phyloP scores from a whole-genome alignment of 2,113 vertebrate genomes.

The Perognathus longimembris region DNA sequence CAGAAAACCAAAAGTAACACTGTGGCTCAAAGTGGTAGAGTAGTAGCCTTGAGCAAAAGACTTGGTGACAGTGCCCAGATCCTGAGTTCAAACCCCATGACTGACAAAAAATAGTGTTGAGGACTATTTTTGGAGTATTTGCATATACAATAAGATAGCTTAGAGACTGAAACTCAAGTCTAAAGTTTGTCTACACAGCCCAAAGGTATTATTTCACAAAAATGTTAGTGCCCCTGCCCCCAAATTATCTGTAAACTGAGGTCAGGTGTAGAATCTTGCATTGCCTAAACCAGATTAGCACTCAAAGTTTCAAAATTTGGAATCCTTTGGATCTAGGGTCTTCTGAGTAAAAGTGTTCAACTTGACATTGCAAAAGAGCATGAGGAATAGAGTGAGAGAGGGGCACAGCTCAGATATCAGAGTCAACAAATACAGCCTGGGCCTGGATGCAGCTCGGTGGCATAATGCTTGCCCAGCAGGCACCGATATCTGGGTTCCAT shows the following conservation, averaged over 20 bases:
- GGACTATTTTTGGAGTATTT: neutral
- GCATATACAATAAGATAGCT: neutral
- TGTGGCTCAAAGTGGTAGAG: no score
- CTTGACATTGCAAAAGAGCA: neutral
- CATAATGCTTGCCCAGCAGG: neutral
- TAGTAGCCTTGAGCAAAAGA: no score
- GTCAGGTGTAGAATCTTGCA: neutral
- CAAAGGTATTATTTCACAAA: neutral
- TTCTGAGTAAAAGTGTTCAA: neutral
- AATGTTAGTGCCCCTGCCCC: neutral
- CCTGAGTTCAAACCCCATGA: no score
- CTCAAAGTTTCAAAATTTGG: neutral
- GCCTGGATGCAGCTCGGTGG: neutral
- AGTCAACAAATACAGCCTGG: neutral
- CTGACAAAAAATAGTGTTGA: no score
- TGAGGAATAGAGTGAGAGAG: no score
- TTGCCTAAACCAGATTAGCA: neutral
- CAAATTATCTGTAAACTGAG: neutral
- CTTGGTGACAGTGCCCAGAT: no score
- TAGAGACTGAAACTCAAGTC: neutral
- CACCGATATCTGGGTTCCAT: neutral
- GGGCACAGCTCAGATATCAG: neutral
- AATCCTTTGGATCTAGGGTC: neutral
- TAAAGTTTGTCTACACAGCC: neutral
- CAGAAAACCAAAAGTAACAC: no score